phyloP scores from a whole-genome alignment of 2,797 vertebrate species.

The Sebastes taczanowskii region DNA sequence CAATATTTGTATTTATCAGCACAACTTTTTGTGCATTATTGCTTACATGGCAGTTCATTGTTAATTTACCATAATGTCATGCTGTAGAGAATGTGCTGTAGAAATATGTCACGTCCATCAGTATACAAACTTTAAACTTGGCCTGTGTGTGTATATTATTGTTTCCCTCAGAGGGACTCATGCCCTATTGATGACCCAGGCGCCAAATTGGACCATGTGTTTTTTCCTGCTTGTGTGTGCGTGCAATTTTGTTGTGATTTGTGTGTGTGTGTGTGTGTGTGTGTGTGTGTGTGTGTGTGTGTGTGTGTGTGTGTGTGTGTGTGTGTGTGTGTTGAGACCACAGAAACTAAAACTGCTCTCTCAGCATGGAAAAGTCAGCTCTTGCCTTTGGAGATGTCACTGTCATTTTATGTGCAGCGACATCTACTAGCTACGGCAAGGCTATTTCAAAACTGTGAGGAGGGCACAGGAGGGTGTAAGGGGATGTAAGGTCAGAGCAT shows the following conservation, averaged over 20 bases:
- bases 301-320: constrained; percentile 1
- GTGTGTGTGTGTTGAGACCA: constrained; percentile 13
- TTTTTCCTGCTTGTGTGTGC: constrained; percentile 5
- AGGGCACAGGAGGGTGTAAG: constrained; percentile 47
- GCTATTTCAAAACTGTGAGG: constrained; percentile 63
- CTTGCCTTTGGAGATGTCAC: constrained; percentile 67
- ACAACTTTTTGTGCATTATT: not conserved
- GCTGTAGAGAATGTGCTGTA: not conserved
- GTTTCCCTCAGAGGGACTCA: constrained; percentile 1
- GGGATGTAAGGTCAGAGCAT: constrained; percentile 38
- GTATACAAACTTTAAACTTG: not conserved
- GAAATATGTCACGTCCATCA: not conserved
- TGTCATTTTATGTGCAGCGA: constrained; percentile 68
- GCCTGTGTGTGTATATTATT: constrained; percentile 2
- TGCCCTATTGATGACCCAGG: constrained; percentile 29
- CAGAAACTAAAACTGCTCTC: constrained; percentile 43
- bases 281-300: constrained; percentile 1
- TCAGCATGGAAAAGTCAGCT: constrained; percentile 56
- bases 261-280: constrained; percentile 1
- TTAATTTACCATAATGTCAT: not conserved
- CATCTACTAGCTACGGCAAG: constrained; percentile 58
- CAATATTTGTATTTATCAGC: not conserved
- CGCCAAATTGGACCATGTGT: constrained; percentile 4
- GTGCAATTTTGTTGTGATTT: not conserved
- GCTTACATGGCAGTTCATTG: not conserved